Percentiles rank a stretch among this genome's conserved stretches.
These are phyloP conservation scores for Euclidia mi DNA, from an alignment of 2,888 invertebrate species.

Conservation along the genomic window DNA sequence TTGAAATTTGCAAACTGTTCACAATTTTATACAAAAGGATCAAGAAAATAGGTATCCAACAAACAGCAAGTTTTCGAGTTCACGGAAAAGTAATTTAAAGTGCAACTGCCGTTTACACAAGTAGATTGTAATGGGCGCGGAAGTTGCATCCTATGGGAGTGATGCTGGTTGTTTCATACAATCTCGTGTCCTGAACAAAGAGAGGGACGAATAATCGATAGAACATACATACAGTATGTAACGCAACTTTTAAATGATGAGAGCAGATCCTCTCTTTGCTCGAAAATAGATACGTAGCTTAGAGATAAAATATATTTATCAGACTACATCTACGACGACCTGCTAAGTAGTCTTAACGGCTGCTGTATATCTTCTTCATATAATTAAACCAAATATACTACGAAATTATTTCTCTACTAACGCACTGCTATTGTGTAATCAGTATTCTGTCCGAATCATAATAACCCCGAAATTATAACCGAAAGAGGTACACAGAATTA, in stretches of 20 bases:
- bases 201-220: conserved; percentile 75
- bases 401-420: no score
- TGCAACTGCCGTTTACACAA: conserved; percentile 61
- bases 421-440: no score
- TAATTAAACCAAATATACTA: no score
- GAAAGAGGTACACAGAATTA: no score
- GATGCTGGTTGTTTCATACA: conserved; percentile 50
- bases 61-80: conserved; percentile 56
- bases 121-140: conserved; percentile 51
- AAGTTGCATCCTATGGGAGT: conserved; percentile 28
- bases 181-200: conserved; percentile 62
- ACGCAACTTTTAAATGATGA: conserved; percentile 70
- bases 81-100: conserved; percentile 65
- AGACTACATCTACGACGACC: no score
- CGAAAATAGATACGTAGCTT: conserved; percentile 45
- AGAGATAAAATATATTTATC: conserved; percentile 50
- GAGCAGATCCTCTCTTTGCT: conserved; percentile 38
- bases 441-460: no score
- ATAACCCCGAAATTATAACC: no score
- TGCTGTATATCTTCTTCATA: no score
- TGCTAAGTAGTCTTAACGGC: no score
- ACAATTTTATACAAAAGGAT: conserved; percentile 65
- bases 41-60: conserved; percentile 62
- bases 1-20: conserved; percentile 63
- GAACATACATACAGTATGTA: conserved; percentile 64